Evolutionary conservation across 2,113 vertebrate genomes (phyloP), one percentile per base, ranked within the genome.

Genomic region (Leptodactylus fuscus): DNA sequence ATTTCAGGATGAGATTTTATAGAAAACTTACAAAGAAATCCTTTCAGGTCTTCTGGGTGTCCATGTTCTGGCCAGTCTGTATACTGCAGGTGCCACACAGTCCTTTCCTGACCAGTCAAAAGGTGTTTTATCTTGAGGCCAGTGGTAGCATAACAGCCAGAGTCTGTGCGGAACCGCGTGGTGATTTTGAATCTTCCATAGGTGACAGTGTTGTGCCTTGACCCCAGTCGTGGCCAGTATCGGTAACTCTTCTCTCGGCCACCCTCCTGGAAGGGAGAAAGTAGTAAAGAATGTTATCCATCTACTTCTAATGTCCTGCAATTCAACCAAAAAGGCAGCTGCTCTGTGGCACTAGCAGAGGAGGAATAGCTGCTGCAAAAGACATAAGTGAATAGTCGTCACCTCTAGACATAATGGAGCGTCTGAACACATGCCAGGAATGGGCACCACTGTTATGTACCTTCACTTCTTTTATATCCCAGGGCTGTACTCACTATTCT

Each of bases 41-140:
- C 97, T 89, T 98, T 99, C 87, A 97, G 91, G 91, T 99, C 97
- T 78, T 98, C 97, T 0, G 98, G 98, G 87, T 96, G 98, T 87
- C 98, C 96, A 44, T 99, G 97, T 88, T 98, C 96, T 0, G 98
- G 98, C 98, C 98, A 99, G 89, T 99, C 97, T 0, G 97, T 98
- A 89, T 99, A 99, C 91, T 99, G 98, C 86, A 99, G 94, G 82
- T 99, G 98, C 97, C 98, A 99, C n/a, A 99, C 92, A 0, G 97
- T 99, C 87, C 97, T 93, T 90, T 99, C 98, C 87, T 99, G 98
- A 22, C 97, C 97, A 0, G 96, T 97, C 82, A 98, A 91, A 1
- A 99, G 95, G 87, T 99, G 96, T 91, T 97, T 98, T 88, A 99
- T 97, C 93, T 97, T 99, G 74, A 99, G 89, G 36, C 98, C 98